A percentile compares a stretch with the other conserved stretches of the same genome.
Conservation (phyloP, 2,797 vertebrate genomes). For the Enteromius afrohamiltoni region DNA sequence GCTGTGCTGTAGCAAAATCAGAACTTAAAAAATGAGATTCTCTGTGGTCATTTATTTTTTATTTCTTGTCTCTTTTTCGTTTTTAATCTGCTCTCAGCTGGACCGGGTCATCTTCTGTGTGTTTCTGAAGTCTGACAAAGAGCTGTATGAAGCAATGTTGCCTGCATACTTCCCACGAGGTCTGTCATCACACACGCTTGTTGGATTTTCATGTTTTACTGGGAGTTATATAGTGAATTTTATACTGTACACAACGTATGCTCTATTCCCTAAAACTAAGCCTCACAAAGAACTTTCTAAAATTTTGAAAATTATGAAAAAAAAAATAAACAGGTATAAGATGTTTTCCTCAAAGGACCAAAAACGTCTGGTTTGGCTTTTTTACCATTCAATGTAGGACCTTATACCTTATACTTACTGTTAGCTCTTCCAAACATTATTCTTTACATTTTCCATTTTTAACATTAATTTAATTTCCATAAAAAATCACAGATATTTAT, state of each 20-base stretch:
- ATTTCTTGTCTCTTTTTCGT: conserved; percentile 44
- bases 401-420: conserved; percentile 4
- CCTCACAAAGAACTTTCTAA: not conserved
- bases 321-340: not conserved
- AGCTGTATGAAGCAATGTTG: conserved; percentile 81
- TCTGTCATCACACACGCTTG: conserved; percentile 64
- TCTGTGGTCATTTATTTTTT: conserved; percentile 44
- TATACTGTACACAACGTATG: not conserved
- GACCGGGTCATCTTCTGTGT: conserved; percentile 89
- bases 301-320: not conserved
- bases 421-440: conserved; percentile 43
- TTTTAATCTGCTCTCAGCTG: conserved; percentile 73
- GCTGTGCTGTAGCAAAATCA: conserved; percentile 15
- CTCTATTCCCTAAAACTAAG: not conserved
- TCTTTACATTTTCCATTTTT: conserved; percentile 39
- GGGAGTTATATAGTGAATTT: not conserved
- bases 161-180: conserved; percentile 86
- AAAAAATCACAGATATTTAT: conserved; percentile 38
- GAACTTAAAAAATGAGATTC: conserved; percentile 3
- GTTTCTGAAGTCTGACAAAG: conserved; percentile 84
- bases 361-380: not conserved
- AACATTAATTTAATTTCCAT: conserved; percentile 45
- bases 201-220: conserved; percentile 1
- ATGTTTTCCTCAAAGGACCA: not conserved
- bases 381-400: not conserved